phyloP scores from a whole-genome alignment of 2,888 invertebrate genomes.

The Ditylenchus weischeri region DNA sequence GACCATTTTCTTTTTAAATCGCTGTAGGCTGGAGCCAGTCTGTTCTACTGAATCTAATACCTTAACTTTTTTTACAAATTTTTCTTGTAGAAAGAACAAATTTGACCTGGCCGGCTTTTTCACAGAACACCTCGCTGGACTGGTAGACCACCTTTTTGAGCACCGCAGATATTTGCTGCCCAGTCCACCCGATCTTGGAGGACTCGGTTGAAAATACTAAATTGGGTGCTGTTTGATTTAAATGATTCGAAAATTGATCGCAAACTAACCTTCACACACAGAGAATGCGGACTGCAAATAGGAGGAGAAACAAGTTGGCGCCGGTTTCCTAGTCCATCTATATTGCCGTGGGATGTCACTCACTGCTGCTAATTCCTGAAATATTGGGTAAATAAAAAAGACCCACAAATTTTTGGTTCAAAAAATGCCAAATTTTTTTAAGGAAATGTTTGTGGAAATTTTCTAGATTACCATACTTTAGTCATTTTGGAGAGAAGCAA shows the following conservation, averaged over 20 bases:
- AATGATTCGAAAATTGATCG: too few species aligned
- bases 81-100: background rate
- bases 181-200: constrained; percentile 18
- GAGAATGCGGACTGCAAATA: constrained; percentile 63
- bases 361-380: constrained; percentile 62
- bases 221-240: too few species aligned
- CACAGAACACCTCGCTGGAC: constrained; percentile 24
- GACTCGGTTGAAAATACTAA: constrained; percentile 18
- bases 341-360: constrained; percentile 75
- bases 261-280: constrained; percentile 11
- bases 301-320: constrained; percentile 75
- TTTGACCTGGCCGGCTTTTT: constrained; percentile 31
- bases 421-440: too few species aligned
- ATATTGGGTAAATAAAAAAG: too few species aligned
- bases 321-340: constrained; percentile 58
- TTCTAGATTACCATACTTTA: background rate
- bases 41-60: constrained; percentile 52
- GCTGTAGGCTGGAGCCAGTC: constrained; percentile 48
- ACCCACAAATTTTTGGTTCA: too few species aligned
- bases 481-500: background rate
- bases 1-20: constrained; percentile 44
- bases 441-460: too few species aligned
- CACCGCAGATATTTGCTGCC: constrained; percentile 15
- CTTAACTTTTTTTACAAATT: constrained; percentile 29
- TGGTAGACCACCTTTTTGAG: constrained; percentile 15